Evolutionary conservation across 2,797 vertebrate genomes (phyloP), one percentile per base, ranked within the genome.

Genomic region (Champsocephalus gunnari): DNA sequence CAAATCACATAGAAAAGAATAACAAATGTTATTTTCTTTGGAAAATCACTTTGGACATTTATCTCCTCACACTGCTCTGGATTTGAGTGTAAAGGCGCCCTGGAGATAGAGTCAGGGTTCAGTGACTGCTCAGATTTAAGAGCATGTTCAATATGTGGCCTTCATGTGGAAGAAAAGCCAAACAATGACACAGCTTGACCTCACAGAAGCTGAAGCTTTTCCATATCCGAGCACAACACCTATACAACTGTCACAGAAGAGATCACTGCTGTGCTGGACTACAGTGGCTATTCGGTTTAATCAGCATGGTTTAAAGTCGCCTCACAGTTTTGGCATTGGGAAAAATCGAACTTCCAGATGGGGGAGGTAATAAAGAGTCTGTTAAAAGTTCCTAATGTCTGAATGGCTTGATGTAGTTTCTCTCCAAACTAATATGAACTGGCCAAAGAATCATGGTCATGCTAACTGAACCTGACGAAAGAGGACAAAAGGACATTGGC

Each of bases 51-150:
- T 38, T 16, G 17, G 51, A 56, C 28, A 55, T 66, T n/a, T 59
- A 66, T 73, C 66, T 54, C 48, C 34, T 66, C 45, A 66, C 62
- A 48, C 21, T 45, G 62, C 80, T 78, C 48, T 19, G 34, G 14
- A 71, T 79, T 79, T 58, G 62, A 73, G 21, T 77, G 50, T 34
- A 51, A 80, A 21, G 34, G 47, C 70, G 81, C 53, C 85, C 74
- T 8, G 48, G 73, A 74, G 79, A 80, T 48, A 44, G 55, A 61
- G 50, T 77, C 58, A 69, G 12, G 45, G 64, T 71, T 71, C 65
- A 66, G 3, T 56, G 57, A 58, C 75, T 51, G 64, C 19, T 81
- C 41, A 21, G 50, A n/a, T 68, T 57, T 55, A 10, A 16, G 8
- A 53, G 50, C 32, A 66, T n/a, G 5, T 38, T 38, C 34, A 38